Percentiles rank a stretch among this genome's conserved stretches.
phyloP scores from a whole-genome alignment of 2,888 invertebrate genomes.

The Fragum whitleyi region DNA sequence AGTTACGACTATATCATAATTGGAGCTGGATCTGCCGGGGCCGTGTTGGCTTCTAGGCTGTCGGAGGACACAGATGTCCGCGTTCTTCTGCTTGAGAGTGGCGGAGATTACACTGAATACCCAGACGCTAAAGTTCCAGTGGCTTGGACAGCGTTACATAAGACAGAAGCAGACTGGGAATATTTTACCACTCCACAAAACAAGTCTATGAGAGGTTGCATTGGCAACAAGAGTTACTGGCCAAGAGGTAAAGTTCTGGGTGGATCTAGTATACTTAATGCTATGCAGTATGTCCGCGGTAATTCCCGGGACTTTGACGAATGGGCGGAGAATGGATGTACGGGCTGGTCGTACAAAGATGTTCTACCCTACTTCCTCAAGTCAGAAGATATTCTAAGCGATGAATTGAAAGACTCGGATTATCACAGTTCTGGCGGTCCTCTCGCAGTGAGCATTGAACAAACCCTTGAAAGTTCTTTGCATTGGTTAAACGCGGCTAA shows the following conservation, averaged over 20 bases:
- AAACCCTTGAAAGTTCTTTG: conserved; percentile 3
- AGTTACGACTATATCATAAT: conserved; percentile 10
- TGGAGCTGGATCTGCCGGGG: background rate
- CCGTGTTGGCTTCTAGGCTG: conserved; percentile 7
- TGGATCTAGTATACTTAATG: conserved; percentile 32
- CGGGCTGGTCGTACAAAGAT: conserved; percentile 25
- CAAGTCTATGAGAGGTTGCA: conserved; percentile 54
- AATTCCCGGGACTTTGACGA: conserved; percentile 28
- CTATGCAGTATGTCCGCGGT: conserved; percentile 40
- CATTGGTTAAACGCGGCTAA: conserved; percentile 35
- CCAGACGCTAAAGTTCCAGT: conserved; percentile 85
- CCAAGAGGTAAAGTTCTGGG: conserved; percentile 40
- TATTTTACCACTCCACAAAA: conserved; percentile 85
- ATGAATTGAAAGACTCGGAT: conserved; percentile 8
- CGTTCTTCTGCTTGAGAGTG: conserved; percentile 81
- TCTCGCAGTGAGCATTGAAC: background rate
- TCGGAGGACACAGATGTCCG: conserved; percentile 6
- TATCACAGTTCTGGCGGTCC: conserved; percentile 23
- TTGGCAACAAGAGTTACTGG: conserved; percentile 21
- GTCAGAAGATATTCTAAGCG: conserved; percentile 25
- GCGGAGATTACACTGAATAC: conserved; percentile 83
- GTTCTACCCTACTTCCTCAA: conserved; percentile 28
- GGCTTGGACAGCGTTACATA: conserved; percentile 82
- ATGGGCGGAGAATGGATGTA: conserved; percentile 25
- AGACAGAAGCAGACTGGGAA: conserved; percentile 80